These are phyloP conservation scores for Riparia riparia DNA, from an alignment of 2,113 vertebrate species.

Conservation along the genomic window DNA sequence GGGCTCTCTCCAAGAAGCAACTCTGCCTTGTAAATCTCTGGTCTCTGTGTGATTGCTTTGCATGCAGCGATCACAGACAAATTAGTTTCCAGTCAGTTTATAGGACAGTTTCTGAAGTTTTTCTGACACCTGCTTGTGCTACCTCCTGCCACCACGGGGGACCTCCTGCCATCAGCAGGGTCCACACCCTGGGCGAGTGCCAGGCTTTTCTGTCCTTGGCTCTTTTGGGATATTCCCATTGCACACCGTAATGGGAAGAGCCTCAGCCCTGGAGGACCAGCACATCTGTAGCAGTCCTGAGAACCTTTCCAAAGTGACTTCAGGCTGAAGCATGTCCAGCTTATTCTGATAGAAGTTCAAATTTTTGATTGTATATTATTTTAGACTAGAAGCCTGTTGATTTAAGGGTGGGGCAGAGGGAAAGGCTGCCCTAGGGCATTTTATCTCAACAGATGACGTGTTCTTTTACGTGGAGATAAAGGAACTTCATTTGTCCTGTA, in stretches of 20 bases:
- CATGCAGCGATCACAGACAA: no score
- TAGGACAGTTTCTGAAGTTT: not conserved
- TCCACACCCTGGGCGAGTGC: fast-evolving
- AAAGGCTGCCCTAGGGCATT: not conserved
- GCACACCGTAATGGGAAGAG: fast-evolving
- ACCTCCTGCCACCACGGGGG: not conserved
- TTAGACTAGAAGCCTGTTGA: not conserved
- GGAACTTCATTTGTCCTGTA: not conserved
- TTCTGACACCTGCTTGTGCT: not conserved
- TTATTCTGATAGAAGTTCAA: not conserved
- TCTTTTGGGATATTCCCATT: not conserved
- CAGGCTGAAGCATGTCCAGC: not conserved
- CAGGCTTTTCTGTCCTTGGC: not conserved
- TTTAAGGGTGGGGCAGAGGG: not conserved
- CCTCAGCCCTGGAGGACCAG: not conserved
- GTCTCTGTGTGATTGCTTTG: no score
- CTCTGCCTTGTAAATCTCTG: no score
- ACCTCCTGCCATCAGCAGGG: not conserved
- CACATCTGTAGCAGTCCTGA: not conserved
- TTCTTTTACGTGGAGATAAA: not conserved
- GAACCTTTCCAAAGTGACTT: not conserved
- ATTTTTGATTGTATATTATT: not conserved
- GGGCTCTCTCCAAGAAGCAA: no score
- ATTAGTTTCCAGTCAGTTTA: fast-evolving
- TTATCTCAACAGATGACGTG: not conserved